Evolutionary conservation across 23 tunicate species (phyloP), one percentile per base, ranked within the genome.

Genomic region (Phallusia fumigata): DNA sequence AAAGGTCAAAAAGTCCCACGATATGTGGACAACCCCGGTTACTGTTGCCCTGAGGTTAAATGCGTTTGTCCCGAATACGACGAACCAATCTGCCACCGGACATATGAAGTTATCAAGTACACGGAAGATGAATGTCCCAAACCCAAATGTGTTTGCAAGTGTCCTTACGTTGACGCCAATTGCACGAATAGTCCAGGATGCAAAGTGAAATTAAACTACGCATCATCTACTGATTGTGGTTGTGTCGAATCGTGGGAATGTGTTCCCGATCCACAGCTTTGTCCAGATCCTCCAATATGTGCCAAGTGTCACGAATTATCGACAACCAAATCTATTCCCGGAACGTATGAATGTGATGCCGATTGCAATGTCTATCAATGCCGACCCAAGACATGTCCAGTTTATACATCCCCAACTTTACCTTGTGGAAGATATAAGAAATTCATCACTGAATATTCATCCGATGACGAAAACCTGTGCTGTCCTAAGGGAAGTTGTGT

Each of bases 141-240:
- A 10, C 84, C 79, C 28, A 30, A 13, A 21, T 86, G 89, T 49
- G 84, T 31, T 28, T 86, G 89, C 32, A 72, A 80, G 26, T 86
- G 89, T 53, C 79, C 89, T 0, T 31, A 32, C n/a, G 31, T 86
- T 0, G 65, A 18, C 12, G 58, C 51, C 33, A 74, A 74, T 35
- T 86, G 89, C 32, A 32, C 77, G 10, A 11, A 35, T 49, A 72
- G 45, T 36, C 89, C 84, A n/a, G 89, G 89, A 80, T 86, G 89
- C 65, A 80, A 80, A 36, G 74, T 83, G 32, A 21, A 69, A 5
- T 13, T 80, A 31, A 86, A 82, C 31, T 19, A 69, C 19, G 40
- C 35, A 31, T 80, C 84, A 3, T 22, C 47, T 16, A 80, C 65
- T 31, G 76, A 64, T 19, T 84, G 88, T 36, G 33, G 53, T 30